These are phyloP conservation scores for Ginglymostoma cirratum DNA, from an alignment of 2,113 vertebrate species.

Conservation along the genomic window DNA sequence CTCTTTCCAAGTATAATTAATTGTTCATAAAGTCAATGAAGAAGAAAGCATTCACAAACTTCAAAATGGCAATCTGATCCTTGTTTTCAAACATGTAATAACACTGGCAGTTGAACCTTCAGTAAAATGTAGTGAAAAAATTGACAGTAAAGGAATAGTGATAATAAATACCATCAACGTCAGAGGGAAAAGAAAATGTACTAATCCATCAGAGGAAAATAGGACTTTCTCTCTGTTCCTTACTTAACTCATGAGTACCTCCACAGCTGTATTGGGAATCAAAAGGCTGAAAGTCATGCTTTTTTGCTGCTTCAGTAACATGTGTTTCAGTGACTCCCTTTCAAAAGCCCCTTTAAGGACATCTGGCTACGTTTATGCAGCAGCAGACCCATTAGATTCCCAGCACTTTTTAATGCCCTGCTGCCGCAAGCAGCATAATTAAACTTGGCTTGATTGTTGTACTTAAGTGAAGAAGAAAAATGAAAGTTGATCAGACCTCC, in stretches of 20 bases:
- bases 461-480: neutral
- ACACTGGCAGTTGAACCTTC: neutral
- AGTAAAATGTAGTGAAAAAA: neutral
- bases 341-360: neutral
- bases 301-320: neutral
- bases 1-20: neutral
- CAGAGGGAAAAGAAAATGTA: neutral
- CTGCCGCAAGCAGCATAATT: neutral
- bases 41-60: neutral
- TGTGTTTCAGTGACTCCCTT: neutral
- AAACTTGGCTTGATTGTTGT: neutral
- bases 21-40: neutral
- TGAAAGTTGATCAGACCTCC: neutral
- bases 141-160: neutral
- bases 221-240: neutral
- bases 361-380: neutral
- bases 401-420: neutral
- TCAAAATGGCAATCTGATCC: neutral
- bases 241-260: neutral
- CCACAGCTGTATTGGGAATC: neutral
- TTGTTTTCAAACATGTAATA: too few species aligned
- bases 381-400: neutral
- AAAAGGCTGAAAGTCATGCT: neutral
- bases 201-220: neutral
- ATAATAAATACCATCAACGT: neutral